Conservation (phyloP, 2,113 vertebrate species). For the Varanus salvator region DNA sequence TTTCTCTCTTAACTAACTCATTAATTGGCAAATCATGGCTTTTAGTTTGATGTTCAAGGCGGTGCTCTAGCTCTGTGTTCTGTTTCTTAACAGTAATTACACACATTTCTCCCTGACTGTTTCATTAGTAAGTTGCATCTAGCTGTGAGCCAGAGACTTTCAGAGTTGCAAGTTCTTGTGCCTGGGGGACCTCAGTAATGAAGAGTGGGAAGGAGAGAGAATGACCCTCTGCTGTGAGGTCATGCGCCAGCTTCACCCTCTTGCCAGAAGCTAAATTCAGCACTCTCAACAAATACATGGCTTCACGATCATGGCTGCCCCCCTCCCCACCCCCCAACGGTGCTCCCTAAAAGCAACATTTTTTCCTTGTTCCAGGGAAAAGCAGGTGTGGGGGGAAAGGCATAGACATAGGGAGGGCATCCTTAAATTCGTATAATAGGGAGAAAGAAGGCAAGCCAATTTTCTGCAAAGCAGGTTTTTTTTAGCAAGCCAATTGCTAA, state of each 20-base stretch:
- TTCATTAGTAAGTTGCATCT: neutral
- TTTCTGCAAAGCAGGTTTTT: neutral
- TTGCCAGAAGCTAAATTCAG: constrained; percentile 10
- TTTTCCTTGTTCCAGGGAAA: neutral
- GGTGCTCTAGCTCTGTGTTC: neutral
- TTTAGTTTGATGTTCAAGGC: neutral
- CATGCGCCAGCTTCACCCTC: constrained; percentile 8
- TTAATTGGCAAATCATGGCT: constrained; percentile 10
- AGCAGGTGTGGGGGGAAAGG: neutral
- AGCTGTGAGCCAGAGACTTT: neutral
- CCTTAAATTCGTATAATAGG: neutral
- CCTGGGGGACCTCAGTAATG: constrained; percentile 9
- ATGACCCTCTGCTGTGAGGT: constrained; percentile 5
- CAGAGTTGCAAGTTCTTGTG: neutral
- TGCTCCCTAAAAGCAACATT: neutral
- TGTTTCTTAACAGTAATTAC: constrained; percentile 16
- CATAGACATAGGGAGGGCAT: neutral
- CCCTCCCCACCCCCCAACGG: too few species aligned
- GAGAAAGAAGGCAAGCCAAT: neutral
- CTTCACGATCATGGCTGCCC: neutral
- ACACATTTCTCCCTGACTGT: neutral
- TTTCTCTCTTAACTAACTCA: neutral
- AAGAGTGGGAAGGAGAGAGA: neutral
- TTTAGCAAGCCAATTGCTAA: neutral
- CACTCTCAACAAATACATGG: neutral